Evolutionary conservation across 2,797 vertebrate species (phyloP), one percentile per base, ranked within the genome.

Genomic region (Ctenosaura bakeri): DNA sequence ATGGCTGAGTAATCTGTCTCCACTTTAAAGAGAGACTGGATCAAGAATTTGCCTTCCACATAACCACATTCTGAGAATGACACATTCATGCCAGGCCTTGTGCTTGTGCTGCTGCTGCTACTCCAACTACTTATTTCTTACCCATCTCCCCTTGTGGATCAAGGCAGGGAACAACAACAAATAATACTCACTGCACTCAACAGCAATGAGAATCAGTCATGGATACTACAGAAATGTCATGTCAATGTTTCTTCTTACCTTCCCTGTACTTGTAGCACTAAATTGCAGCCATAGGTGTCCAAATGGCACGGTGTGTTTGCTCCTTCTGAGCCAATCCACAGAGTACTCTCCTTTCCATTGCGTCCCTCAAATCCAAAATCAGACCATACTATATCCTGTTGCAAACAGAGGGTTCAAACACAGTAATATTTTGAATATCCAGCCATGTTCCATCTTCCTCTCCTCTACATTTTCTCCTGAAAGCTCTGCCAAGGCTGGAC

Each of bases 211-310:
- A 46, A 69, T 26, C 10, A 16, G 7, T 56, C 56, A 66, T 38
- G 42, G n/a, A 54, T 32, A 18, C 50, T n/a, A 9, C 24, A 86
- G 42, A 82, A 5, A 29, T 24, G 7, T n/a, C 62, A 52, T 0
- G 32, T 0, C 4, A 32, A 12, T 54, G 52, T 6, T 6, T 14
- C n/a, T 50, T 12, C 3, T 98, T 98, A 99, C 99, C 99, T 98
- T 97, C 99, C 99, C 95, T 99, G 97, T 29, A 99, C 97, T 96
- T 99, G 99, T 92, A 99, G 94, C 1, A 99, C 98, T 93, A 99
- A 97, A 96, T 99, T 99, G 95, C 97, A 99, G 78, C 99, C 99
- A 0, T 99, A 99, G 6, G 98, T 97, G 96, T 99, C 99, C 95
- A 98, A 96, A 95, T 99, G 99, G 90, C 99, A 99, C 0, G 99